A percentile compares a stretch with the other conserved stretches of the same genome.
Conservation (phyloP, 2,797 vertebrate genomes). For the Mormyrus proboscirostris region DNA sequence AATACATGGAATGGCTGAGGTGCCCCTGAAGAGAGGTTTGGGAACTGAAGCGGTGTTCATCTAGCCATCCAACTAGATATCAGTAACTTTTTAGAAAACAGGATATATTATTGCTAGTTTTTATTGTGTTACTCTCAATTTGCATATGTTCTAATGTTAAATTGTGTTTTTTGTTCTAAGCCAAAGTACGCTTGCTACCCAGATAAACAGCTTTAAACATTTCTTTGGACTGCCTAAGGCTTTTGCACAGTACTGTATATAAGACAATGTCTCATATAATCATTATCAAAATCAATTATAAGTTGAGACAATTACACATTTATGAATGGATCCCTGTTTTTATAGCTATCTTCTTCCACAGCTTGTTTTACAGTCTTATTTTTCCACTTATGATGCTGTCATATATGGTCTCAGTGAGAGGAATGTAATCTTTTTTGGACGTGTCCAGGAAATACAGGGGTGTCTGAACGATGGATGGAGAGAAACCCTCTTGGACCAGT, state of each 20-base stretch:
- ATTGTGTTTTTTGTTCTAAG: background rate
- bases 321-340: background rate
- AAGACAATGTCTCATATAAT: background rate
- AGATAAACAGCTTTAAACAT: too few species aligned
- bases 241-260: background rate
- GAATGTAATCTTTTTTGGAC: conserved; percentile 53
- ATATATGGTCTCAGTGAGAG: conserved; percentile 53
- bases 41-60: too few species aligned
- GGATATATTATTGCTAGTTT: too few species aligned
- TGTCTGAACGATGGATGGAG: conserved; percentile 47
- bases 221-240: too few species aligned
- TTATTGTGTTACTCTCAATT: too few species aligned
- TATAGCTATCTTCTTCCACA: background rate
- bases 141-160: too few species aligned
- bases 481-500: conserved; percentile 69
- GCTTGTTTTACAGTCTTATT: conserved; percentile 54
- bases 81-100: too few species aligned
- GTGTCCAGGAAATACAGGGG: conserved; percentile 69
- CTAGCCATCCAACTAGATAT: too few species aligned
- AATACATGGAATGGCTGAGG: too few species aligned
- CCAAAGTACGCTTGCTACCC: too few species aligned
- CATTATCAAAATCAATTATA: background rate
- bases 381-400: conserved; percentile 57
- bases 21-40: too few species aligned
- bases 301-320: background rate